A percentile compares a stretch with the other conserved stretches of the same genome.
These are phyloP conservation scores for Rhyzopertha dominica DNA, from an alignment of 1,140 invertebrate species.

Conservation along the genomic window DNA sequence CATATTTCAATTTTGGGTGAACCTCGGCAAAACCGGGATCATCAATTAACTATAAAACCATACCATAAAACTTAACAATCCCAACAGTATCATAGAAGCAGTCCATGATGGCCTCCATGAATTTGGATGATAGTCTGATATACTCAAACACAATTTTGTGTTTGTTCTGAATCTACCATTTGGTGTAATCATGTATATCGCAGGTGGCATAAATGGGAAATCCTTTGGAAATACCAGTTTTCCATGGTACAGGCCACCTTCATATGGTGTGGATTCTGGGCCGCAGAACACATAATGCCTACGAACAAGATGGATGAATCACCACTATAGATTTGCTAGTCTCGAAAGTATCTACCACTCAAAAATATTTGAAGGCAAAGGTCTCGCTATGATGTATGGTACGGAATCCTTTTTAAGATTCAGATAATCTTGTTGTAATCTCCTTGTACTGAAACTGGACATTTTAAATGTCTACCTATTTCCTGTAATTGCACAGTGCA, in stretches of 20 bases:
- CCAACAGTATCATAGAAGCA: conserved; percentile 92
- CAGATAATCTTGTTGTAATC: conserved; percentile 93
- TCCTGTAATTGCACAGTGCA: no score
- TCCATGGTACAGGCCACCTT: conserved; percentile 95
- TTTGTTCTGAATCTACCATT: conserved; percentile 91
- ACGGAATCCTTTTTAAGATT: conserved; percentile 92
- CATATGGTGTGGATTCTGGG: conserved; percentile 88
- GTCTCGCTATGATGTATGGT: conserved; percentile 91
- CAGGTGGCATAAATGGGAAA: conserved; percentile 97
- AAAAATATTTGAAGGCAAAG: conserved; percentile 89
- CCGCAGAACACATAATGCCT: conserved; percentile 88
- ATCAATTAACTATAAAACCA: conserved; percentile 10
- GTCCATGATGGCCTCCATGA: conserved; percentile 99
- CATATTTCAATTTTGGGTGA: no score
- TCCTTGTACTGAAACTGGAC: conserved; percentile 57
- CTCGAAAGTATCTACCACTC: conserved; percentile 70
- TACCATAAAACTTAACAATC: conserved; percentile 89
- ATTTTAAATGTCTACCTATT: no score
- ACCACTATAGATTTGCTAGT: conserved; percentile 3
- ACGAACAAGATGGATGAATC: conserved; percentile 13
- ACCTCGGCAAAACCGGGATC: no score
- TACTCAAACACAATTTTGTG: conserved; percentile 90
- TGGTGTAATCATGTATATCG: conserved; percentile 97
- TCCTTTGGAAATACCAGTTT: conserved; percentile 94
- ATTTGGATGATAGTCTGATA: conserved; percentile 96